Percentiles rank a stretch among this genome's conserved stretches.
These are phyloP conservation scores for Porites evermanni DNA, from an alignment of 92 coral and sea anemone genomes.

Conservation along the genomic window DNA sequence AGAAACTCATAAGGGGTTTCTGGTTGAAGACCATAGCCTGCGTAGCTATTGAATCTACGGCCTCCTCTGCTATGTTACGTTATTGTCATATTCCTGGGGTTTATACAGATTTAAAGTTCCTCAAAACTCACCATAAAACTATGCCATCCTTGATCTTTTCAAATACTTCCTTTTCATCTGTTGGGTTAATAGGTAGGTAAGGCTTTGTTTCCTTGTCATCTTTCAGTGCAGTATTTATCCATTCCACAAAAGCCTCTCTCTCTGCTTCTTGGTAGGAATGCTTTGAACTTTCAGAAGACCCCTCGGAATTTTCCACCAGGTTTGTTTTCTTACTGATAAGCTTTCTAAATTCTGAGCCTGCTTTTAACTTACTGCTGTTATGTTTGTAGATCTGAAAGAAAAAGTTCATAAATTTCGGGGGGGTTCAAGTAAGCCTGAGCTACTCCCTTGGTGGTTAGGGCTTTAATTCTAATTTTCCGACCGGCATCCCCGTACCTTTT, in stretches of 20 bases:
- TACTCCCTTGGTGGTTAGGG: too few relatives aligned
- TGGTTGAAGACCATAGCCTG: too few relatives aligned
- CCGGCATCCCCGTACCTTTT: too few relatives aligned
- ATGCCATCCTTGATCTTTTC: slow-evolving; percentile 89
- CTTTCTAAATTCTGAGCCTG: slow-evolving; percentile 62
- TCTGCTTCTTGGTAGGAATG: slow-evolving; percentile 87
- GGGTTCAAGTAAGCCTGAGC: background rate
- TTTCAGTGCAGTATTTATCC: slow-evolving; percentile 88
- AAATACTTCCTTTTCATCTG: slow-evolving; percentile 71
- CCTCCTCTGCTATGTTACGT: too few relatives aligned
- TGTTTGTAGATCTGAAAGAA: slow-evolving; percentile 38
- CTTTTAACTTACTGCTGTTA: slow-evolving; percentile 46
- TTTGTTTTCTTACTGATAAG: slow-evolving; percentile 66
- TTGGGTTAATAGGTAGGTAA: slow-evolving; percentile 75
- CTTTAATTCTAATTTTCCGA: too few relatives aligned
- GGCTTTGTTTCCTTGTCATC: slow-evolving; percentile 67
- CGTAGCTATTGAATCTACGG: too few relatives aligned
- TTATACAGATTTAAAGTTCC: too few relatives aligned
- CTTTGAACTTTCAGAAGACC: slow-evolving; percentile 85
- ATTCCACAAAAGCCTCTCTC: slow-evolving; percentile 89
- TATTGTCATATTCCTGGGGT: too few relatives aligned
- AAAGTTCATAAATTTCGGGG: background rate
- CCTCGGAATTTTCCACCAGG: slow-evolving; percentile 77
- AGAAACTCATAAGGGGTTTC: too few relatives aligned
- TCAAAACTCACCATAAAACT: slow-evolving; percentile 72